These are phyloP conservation scores for Thereva nobilitata DNA, from an alignment of 2,888 invertebrate species.

Conservation along the genomic window DNA sequence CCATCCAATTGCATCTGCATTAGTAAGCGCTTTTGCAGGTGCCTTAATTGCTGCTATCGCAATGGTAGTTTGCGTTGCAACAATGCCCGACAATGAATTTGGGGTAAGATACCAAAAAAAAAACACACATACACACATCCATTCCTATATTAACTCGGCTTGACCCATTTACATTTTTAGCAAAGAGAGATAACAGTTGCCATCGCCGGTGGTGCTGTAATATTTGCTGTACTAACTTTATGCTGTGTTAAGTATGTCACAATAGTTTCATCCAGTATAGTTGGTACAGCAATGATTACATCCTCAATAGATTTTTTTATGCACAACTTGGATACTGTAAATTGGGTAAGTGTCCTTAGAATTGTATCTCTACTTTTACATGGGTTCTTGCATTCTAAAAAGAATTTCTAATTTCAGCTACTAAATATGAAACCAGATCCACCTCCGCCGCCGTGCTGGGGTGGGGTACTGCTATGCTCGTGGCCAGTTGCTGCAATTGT, in stretches of 20 bases:
- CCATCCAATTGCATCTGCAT: conserved; percentile 56
- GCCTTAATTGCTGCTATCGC: conserved; percentile 55
- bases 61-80: conserved; percentile 58
- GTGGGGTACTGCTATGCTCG: conserved; percentile 55
- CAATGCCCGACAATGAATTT: conserved; percentile 58
- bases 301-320: conserved; percentile 57
- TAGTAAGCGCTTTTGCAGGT: conserved; percentile 56
- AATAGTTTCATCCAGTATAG: conserved; percentile 57
- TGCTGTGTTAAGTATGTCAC: conserved; percentile 58
- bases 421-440: conserved; percentile 57
- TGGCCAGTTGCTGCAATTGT: conserved; percentile 57
- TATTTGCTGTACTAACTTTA: conserved; percentile 56
- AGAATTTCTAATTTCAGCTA: conserved; percentile 38
- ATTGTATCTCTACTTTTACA: neutral
- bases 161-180: conserved; percentile 43
- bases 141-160: too few species aligned
- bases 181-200: conserved; percentile 57
- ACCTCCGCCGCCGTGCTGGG: conserved; percentile 57
- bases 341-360: conserved; percentile 50
- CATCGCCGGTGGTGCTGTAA: conserved; percentile 57
- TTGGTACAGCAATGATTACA: conserved; percentile 57
- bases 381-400: neutral
- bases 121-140: neutral
- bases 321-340: conserved; percentile 55
- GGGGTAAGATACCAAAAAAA: conserved; percentile 50